phyloP scores from a whole-genome alignment of 2,113 vertebrate genomes.

The Zootoca vivipara region DNA sequence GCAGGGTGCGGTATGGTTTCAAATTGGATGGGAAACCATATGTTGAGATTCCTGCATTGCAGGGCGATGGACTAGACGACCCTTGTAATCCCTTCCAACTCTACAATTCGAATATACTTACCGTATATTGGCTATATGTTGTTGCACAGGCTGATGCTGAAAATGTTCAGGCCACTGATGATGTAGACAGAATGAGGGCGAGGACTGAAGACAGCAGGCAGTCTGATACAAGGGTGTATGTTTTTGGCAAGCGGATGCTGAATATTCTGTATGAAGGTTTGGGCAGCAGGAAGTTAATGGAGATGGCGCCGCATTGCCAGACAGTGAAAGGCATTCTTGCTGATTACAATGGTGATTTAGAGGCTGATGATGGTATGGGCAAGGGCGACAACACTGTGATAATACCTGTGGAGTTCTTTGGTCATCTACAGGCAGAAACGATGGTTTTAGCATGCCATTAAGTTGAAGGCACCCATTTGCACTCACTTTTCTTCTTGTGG shows the following conservation, averaged over 20 bases:
- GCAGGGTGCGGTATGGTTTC: too few species aligned
- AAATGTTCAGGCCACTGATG: conserved; percentile 91
- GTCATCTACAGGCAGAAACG: conserved; percentile 78
- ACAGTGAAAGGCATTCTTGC: conserved; percentile 78
- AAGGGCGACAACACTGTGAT: conserved; percentile 78
- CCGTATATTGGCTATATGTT: conserved; percentile 81
- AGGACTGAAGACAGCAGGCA: conserved; percentile 82
- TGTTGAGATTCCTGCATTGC: too few species aligned
- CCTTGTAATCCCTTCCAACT: too few species aligned
- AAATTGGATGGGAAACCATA: too few species aligned
- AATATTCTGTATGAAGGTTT: conserved; percentile 75
- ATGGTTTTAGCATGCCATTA: conserved; percentile 77
- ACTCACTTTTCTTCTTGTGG: conserved; percentile 70
- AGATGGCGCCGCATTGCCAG: conserved; percentile 62
- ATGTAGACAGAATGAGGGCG: conserved; percentile 83
- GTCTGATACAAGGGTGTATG: conserved; percentile 76
- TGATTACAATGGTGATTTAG: conserved; percentile 78
- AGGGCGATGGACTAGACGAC: too few species aligned
- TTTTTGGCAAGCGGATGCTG: conserved; percentile 78
- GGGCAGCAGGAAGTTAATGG: conserved; percentile 73
- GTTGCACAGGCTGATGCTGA: conserved; percentile 83
- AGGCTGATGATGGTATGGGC: conserved; percentile 82
- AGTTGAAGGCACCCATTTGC: conserved; percentile 78
- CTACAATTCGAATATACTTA: conserved; percentile 61
- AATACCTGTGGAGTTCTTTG: conserved; percentile 74